Percentiles rank a stretch among this genome's conserved stretches.
Evolutionary conservation across 2,888 invertebrate species (phyloP).

Genomic region (Acanthoscelides obtectus): DNA sequence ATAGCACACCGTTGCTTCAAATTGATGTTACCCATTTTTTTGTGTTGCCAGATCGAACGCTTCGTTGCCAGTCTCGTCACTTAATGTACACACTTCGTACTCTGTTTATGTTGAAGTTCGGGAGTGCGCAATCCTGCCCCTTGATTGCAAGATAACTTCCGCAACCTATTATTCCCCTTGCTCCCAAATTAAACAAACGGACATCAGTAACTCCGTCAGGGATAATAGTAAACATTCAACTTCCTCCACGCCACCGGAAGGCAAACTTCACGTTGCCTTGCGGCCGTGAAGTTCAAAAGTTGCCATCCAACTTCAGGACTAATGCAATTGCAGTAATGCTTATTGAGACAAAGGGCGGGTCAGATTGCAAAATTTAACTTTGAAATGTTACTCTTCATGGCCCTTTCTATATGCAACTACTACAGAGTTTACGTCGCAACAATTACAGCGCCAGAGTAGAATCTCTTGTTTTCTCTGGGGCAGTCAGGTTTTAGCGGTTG

Average conservation of each 20-base stretch:
- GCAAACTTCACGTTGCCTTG: neutral
- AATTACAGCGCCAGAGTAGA: neutral
- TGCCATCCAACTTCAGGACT: neutral
- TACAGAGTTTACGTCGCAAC: neutral
- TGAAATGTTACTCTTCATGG: neutral
- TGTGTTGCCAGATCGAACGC: no score
- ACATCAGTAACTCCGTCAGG: neutral
- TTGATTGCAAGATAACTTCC: neutral
- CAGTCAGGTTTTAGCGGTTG: no score
- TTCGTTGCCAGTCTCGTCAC: no score
- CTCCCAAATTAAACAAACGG: neutral
- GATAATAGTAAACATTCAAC: neutral
- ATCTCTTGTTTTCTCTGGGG: neutral
- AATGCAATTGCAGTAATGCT: neutral
- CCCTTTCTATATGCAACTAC: neutral
- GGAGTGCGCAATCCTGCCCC: no score
- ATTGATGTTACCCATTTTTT: no score
- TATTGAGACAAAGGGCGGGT: neutral
- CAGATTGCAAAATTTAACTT: neutral
- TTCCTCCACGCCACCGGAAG: neutral
- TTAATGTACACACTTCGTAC: no score
- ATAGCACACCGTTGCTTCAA: no score
- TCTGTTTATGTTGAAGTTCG: no score
- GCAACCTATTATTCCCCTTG: neutral
- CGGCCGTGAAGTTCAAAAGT: neutral